phyloP scores from a whole-genome alignment of 2,113 vertebrate genomes.

The Neofelis nebulosa region DNA sequence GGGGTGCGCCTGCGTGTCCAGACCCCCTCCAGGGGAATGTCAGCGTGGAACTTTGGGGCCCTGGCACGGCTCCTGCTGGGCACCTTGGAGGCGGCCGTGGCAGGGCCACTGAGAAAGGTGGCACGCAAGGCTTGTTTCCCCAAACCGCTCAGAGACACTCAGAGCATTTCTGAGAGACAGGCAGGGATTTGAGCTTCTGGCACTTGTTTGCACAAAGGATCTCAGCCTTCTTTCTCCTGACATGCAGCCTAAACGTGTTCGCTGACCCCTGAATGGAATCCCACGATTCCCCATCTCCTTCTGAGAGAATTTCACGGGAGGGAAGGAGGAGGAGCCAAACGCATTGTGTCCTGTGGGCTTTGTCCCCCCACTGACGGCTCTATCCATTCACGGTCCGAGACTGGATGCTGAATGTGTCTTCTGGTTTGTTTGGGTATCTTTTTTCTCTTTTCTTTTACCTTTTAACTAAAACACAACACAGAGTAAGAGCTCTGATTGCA shows the following conservation, averaged over 20 bases:
- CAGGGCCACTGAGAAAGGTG: background rate
- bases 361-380: background rate
- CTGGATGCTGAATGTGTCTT: background rate
- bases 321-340: background rate
- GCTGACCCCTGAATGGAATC: background rate
- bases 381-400: too few relatives aligned
- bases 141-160: background rate
- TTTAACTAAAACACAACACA: background rate
- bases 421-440: background rate
- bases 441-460: background rate
- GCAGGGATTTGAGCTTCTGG: background rate
- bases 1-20: background rate
- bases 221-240: background rate
- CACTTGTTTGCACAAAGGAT: background rate
- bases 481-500: background rate
- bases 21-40: too few relatives aligned
- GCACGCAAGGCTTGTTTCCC: background rate
- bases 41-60: background rate
- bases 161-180: background rate
- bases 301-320: background rate
- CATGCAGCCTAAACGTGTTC: background rate
- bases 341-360: background rate
- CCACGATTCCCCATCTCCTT: rapidly evolving
- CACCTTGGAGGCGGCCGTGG: rapidly evolving
- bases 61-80: background rate